Percentiles rank a stretch among this genome's conserved stretches.
Conservation (phyloP, 2,888 invertebrate genomes). For the Melanargia galathea region DNA sequence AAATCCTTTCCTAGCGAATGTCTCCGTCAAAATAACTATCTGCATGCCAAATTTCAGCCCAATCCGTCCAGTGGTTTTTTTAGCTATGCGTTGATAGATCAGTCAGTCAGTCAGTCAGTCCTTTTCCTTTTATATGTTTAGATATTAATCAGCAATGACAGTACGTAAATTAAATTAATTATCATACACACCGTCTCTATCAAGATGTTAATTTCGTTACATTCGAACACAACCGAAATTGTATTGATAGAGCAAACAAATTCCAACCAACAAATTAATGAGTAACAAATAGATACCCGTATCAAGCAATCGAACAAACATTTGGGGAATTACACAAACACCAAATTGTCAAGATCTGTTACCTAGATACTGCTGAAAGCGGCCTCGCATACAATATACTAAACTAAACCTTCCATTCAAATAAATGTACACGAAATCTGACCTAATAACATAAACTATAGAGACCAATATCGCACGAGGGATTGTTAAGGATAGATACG, state of each 20-base stretch:
- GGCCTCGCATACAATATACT: constrained; percentile 30
- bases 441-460: background rate
- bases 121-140: no score
- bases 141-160: constrained; percentile 3
- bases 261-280: constrained; percentile 44
- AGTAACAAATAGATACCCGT: constrained; percentile 49
- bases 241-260: constrained; percentile 28
- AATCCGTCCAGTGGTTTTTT: no score
- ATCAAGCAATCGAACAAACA: constrained; percentile 49
- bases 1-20: no score
- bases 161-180: constrained; percentile 12
- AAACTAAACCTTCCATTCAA: constrained; percentile 9
- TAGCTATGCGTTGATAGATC: no score
- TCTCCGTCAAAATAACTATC: no score
- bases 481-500: constrained; percentile 18
- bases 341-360: constrained; percentile 52
- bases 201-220: constrained; percentile 17
- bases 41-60: no score
- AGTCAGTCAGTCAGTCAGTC: no score
- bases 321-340: constrained; percentile 50
- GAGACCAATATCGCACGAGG: constrained; percentile 15
- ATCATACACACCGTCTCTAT: constrained; percentile 3
- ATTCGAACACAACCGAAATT: constrained; percentile 11
- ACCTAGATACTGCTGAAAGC: constrained; percentile 46
- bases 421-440: constrained; percentile 5